A percentile compares a stretch with the other conserved stretches of the same genome.
Conservation (phyloP, 2,888 invertebrate genomes). For the Tetranychus truncatus region DNA sequence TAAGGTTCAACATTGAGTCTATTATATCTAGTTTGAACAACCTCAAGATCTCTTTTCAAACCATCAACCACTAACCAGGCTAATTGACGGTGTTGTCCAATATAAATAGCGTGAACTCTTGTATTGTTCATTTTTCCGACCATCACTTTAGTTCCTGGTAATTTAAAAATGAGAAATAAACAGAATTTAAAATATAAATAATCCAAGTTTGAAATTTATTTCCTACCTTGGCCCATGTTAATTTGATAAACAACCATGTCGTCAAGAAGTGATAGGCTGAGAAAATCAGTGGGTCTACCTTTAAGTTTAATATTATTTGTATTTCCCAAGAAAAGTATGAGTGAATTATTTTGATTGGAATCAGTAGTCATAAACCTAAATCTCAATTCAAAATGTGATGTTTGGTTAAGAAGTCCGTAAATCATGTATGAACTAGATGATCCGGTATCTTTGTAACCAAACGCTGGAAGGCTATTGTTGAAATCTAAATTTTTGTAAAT, state of each 20-base stretch:
- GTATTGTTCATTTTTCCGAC: background rate
- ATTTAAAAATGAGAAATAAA: too few relatives aligned
- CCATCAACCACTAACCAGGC: background rate
- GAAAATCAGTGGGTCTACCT: background rate
- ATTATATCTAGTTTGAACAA: background rate
- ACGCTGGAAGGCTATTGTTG: background rate
- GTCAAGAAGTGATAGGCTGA: background rate
- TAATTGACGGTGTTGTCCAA: background rate
- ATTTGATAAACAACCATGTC: background rate
- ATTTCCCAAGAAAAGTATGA: background rate
- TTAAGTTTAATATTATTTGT: background rate
- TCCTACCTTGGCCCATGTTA: background rate
- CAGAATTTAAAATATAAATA: too few relatives aligned
- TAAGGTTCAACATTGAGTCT: background rate
- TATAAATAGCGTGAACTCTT: background rate
- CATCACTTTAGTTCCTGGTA: background rate
- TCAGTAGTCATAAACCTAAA: background rate
- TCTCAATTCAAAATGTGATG: background rate
- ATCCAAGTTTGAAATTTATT: too few relatives aligned
- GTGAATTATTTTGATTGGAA: background rate
- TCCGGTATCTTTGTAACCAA: background rate
- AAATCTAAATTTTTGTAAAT: background rate
- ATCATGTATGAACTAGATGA: background rate
- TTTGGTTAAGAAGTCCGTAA: background rate
- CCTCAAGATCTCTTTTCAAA: background rate